Evolutionary conservation across 2,888 invertebrate genomes (phyloP), one percentile per base, ranked within the genome.

Genomic region (Drosophila nr. perissopoda): DNA sequence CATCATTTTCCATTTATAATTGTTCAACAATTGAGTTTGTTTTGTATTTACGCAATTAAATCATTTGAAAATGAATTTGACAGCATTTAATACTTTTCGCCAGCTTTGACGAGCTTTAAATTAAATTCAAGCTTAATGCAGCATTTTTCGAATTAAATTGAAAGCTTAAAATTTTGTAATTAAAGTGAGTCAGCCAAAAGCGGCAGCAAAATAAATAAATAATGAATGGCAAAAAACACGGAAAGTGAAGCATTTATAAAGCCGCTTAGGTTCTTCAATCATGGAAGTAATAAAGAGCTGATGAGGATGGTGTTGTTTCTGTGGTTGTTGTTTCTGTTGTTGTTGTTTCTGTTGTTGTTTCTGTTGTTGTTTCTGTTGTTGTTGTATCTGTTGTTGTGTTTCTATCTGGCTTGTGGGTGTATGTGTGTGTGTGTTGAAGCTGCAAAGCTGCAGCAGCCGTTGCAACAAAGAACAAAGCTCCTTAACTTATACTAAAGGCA

Each of bases 231-330:
- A 53, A 29, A 18, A 27, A 70, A 42, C 60, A 25, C 27, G 27
- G 29, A 74, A 78, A 76, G 71, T 70, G 60, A 75, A 78, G 76
- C 78, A 86, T 83, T 86, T 74, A 67, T 68, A 83, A 90, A 90
- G 76, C 87, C 48, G 88, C 86, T 90, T 87, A 78, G 68, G 67
- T 51, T 51, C 34, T 31, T 29, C 69, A 73, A 75, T 70, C 29
- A 67, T 76, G 59, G 63, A 54, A 33, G 59, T 59, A 63, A 67
- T 66, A 33, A 54, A 48, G 46, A 56, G 51, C 52, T 64, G 65
- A 36, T 48, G 8, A 46, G 52, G 48, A 57, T 68, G 66, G 16
- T 62, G 52, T 21, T 63, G 52, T 27, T 11, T 6, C 25, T 38
- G 6, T 13, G 18, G 46, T 18, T 62, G 52, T 21, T 63, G 52